Evolutionary conservation across 1,140 invertebrate genomes (phyloP).

Genomic region (Diorhabda carinulata): DNA sequence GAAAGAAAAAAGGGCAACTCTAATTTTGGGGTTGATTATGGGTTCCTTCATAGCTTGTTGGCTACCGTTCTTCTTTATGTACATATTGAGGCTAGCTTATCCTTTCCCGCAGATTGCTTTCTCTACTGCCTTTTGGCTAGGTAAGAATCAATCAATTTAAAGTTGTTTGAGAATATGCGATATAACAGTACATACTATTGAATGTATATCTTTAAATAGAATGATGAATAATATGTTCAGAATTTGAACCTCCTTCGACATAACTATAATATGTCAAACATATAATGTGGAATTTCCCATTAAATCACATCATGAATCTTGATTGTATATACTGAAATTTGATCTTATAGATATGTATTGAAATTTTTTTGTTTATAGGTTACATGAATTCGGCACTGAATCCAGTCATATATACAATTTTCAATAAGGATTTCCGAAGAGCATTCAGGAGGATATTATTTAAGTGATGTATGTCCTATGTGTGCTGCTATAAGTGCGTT

Average conservation of each 20-base stretch:
- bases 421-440: slow-evolving; percentile 96
- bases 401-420: slow-evolving; percentile 97
- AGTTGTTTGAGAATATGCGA: too few species aligned
- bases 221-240: too few species aligned
- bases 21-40: slow-evolving; percentile 97
- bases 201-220: too few species aligned
- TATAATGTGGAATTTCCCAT: too few species aligned
- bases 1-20: slow-evolving; percentile 93
- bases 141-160: slow-evolving; percentile 42
- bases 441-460: slow-evolving; percentile 93
- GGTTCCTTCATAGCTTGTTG: slow-evolving; percentile 98
- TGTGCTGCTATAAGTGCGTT: slow-evolving; percentile 67
- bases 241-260: too few species aligned
- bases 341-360: not conserved
- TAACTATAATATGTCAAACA: too few species aligned
- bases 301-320: too few species aligned
- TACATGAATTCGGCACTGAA: slow-evolving; percentile 99
- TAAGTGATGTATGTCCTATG: slow-evolving; percentile 82
- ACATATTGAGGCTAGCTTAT: slow-evolving; percentile 81
- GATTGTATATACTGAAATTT: too few species aligned
- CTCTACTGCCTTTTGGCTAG: slow-evolving; percentile 96
- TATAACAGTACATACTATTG: too few species aligned
- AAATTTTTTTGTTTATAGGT: slow-evolving; percentile 19
- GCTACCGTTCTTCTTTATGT: slow-evolving; percentile 97
- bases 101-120: slow-evolving; percentile 81